Evolutionary conservation across 2,888 invertebrate species (phyloP).

Genomic region (Lasioglossum calceatum): DNA sequence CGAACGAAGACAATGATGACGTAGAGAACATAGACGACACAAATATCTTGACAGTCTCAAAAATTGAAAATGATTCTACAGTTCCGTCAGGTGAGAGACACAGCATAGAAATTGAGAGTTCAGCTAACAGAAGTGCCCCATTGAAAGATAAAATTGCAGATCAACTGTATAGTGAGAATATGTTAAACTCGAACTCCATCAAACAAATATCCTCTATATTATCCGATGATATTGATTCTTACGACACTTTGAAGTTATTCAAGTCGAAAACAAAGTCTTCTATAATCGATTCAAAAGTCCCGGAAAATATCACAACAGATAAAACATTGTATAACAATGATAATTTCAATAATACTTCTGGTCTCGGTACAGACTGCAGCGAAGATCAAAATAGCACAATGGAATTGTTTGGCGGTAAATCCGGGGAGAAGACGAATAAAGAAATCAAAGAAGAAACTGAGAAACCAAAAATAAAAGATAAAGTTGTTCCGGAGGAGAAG

Average conservation of each 20-base stretch:
- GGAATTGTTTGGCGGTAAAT: constrained; percentile 65
- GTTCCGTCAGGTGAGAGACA: constrained; percentile 27
- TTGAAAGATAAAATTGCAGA: constrained; percentile 50
- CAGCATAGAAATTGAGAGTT: constrained; percentile 47
- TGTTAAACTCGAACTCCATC: constrained; percentile 65
- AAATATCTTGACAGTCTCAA: constrained; percentile 46
- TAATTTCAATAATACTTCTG: constrained; percentile 33
- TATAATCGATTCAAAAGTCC: constrained; percentile 51
- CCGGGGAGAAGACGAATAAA: constrained; percentile 35
- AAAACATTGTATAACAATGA: constrained; percentile 28
- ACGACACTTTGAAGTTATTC: constrained; percentile 81
- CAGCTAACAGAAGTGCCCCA: constrained; percentile 53
- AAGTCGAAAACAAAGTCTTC: constrained; percentile 70
- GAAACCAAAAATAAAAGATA: constrained; percentile 65
- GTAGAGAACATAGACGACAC: constrained; percentile 59
- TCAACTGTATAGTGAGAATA: constrained; percentile 48
- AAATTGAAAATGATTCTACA: constrained; percentile 41
- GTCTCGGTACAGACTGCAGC: constrained; percentile 14
- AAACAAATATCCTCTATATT: constrained; percentile 76
- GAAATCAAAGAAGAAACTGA: constrained; percentile 57
- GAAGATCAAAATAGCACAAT: constrained; percentile 63
- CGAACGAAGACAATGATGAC: constrained; percentile 64
- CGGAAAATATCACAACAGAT: background rate
- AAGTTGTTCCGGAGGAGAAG: constrained; percentile 79
- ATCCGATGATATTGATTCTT: constrained; percentile 75